Conservation (phyloP, 1,140 invertebrate genomes). For the Drosophila elegans region DNA sequence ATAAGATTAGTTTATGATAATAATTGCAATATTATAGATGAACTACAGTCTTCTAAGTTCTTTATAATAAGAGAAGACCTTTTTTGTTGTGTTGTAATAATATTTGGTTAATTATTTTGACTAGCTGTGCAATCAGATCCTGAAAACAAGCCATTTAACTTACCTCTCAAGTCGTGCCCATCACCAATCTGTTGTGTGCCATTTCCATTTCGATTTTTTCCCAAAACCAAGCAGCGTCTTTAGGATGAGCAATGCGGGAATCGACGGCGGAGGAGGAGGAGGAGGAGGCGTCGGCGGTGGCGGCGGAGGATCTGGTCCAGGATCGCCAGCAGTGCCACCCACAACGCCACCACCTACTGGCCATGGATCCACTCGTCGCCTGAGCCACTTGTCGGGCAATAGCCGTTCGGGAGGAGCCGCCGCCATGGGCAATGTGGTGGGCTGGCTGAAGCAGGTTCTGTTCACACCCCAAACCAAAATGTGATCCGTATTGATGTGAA, state of each 20-base stretch:
- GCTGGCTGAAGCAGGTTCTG: constrained; percentile 91
- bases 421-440: constrained; percentile 89
- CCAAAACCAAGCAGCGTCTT: constrained; percentile 58
- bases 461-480: constrained; percentile 23
- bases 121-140: constrained; percentile 16
- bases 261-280: constrained; percentile 51
- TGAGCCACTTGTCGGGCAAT: constrained; percentile 86
- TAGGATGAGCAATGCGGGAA: constrained; percentile 69
- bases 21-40: no score
- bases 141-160: constrained; percentile 6
- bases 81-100: no score
- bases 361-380: constrained; percentile 87
- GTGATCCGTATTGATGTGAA: constrained; percentile 41
- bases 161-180: constrained; percentile 26
- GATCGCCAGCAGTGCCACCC: constrained; percentile 59
- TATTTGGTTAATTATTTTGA: no score
- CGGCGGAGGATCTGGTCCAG: constrained; percentile 13
- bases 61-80: no score
- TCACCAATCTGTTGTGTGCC: constrained; percentile 49
- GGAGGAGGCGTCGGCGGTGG: constrained; percentile 13
- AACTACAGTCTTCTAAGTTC: no score
- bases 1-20: no score
- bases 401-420: constrained; percentile 86
- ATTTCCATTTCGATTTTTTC: constrained; percentile 41
- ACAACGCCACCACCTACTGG: constrained; percentile 51